Percentiles rank a stretch among this genome's conserved stretches.
phyloP scores from a whole-genome alignment of 2,797 vertebrate species.

The Bradypus variegatus region DNA sequence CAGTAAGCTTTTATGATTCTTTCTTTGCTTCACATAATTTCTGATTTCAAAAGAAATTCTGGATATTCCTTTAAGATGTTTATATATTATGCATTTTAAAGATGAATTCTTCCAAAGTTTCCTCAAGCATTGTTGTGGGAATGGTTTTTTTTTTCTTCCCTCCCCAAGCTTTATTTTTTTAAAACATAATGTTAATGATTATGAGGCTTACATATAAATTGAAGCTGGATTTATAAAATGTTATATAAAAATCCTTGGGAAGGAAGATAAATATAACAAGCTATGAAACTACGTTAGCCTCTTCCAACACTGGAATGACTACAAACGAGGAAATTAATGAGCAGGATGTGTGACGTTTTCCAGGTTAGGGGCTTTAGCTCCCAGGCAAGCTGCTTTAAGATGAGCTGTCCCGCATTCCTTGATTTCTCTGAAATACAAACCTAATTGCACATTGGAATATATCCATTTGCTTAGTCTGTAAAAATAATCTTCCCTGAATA shows the following conservation, averaged over 20 bases:
- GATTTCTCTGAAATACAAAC: slow-evolving; percentile 73
- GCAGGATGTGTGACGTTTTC: slow-evolving; percentile 50
- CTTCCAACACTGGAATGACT: slow-evolving; percentile 51
- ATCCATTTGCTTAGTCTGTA: slow-evolving; percentile 76
- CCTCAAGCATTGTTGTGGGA: slow-evolving; percentile 33
- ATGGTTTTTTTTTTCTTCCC: not conserved
- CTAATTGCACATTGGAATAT: slow-evolving; percentile 76
- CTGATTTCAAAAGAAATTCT: slow-evolving; percentile 64
- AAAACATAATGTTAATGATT: slow-evolving; percentile 53
- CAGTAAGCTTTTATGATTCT: slow-evolving; percentile 62
- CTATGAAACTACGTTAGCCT: slow-evolving; percentile 41
- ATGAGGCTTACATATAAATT: slow-evolving; percentile 46
- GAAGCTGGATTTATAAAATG: slow-evolving; percentile 64
- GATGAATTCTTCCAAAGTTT: slow-evolving; percentile 35
- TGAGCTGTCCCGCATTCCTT: slow-evolving; percentile 67
- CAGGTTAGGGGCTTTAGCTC: slow-evolving; percentile 58
- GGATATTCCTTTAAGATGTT: slow-evolving; percentile 55
- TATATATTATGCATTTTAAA: slow-evolving; percentile 51
- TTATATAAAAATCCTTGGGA: slow-evolving; percentile 52
- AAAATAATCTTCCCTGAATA: slow-evolving; percentile 79
- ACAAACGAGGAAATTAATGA: slow-evolving; percentile 48
- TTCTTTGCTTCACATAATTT: slow-evolving; percentile 64
- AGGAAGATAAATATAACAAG: slow-evolving; percentile 63
- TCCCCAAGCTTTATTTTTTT: not conserved
- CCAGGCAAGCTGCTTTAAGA: slow-evolving; percentile 53